phyloP scores from a whole-genome alignment of 2,888 invertebrate genomes.

The Leptinotarsa rubiginosa region DNA sequence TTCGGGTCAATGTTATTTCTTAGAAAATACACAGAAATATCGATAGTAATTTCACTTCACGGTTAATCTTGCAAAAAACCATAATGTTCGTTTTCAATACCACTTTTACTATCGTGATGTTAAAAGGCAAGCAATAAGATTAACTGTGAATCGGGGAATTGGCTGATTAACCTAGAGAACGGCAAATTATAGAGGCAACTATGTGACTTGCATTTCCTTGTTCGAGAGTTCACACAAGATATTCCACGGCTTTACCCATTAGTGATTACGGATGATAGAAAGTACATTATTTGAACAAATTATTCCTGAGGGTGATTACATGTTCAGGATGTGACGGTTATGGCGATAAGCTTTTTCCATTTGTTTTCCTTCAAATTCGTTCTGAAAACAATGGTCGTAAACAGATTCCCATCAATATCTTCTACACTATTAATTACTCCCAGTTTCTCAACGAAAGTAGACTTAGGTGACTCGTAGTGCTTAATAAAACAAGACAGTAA shows the following conservation, averaged over 20 bases:
- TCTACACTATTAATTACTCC: neutral
- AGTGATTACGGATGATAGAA: constrained; percentile 34
- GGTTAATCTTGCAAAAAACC: neutral
- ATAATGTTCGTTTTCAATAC: constrained; percentile 12
- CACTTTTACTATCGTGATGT: constrained; percentile 16
- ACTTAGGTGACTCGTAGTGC: neutral
- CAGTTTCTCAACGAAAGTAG: constrained; percentile 1
- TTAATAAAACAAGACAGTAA: neutral
- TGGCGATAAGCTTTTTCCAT: constrained; percentile 14
- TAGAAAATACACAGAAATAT: neutral
- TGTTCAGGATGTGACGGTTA: constrained; percentile 27
- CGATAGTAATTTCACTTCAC: constrained; percentile 15
- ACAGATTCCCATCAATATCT: constrained; percentile 9
- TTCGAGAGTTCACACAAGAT: constrained; percentile 30
- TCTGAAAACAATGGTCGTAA: constrained; percentile 5
- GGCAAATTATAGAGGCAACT: constrained; percentile 22
- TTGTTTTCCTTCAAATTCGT: constrained; percentile 12
- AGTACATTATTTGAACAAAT: constrained; percentile 42
- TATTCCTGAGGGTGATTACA: constrained; percentile 40
- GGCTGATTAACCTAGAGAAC: constrained; percentile 20
- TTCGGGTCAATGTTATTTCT: neutral
- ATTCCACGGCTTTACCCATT: constrained; percentile 26
- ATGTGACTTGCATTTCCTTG: constrained; percentile 24
- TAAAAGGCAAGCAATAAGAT: constrained; percentile 4
- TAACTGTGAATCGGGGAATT: constrained; percentile 6